Evolutionary conservation across 2,888 invertebrate species (phyloP), one percentile per base, ranked within the genome.

Genomic region (Parasteatoda lunata): DNA sequence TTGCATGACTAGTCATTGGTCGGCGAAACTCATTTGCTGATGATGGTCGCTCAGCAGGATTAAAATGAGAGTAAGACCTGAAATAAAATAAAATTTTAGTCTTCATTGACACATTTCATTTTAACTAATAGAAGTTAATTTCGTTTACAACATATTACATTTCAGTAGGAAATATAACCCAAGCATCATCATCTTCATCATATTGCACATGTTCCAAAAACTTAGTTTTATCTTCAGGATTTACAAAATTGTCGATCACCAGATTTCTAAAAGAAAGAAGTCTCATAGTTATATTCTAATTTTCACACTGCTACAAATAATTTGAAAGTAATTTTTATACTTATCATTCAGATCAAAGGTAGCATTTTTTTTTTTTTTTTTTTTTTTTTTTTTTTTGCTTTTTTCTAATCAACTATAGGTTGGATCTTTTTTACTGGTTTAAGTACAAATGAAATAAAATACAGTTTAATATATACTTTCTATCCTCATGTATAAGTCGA

Each of bases 161-260:
- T 70, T 66, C 79, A 66, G 80, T 71, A 0, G 80, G 80, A 15
- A 69, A 86, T 54, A 86, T 86, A 11, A 86, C 72, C 96, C 96
- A 97, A 80, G 94, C 94, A 90, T 97, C 96, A 88, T 95, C 94
- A 90, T 96, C 96, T 89, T 97, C 97, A 91, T 97, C 96, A 91
- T 95, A 96, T 77, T 94, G 93, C 13, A 96, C 94, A 89, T 96
- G 93, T 71, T 95, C 94, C 88, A 95, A 93, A 4, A 97, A 93
- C 89, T 95, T 94, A 69, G 94, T 94, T 91, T 95, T 95, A 86
- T 96, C 96, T 91, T 96, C 96, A 0, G 94, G 87, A 77, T 85
- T 77, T 47, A 88, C 77, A 81, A 97, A 97, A 92, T 96, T 96
- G 91, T 97, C 97, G 89, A 97, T 96, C 77, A 97, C 95, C 59